A percentile compares a stretch with the other conserved stretches of the same genome.
These are phyloP conservation scores for Pithys albifrons DNA, from an alignment of 2,113 vertebrate genomes.

Conservation along the genomic window DNA sequence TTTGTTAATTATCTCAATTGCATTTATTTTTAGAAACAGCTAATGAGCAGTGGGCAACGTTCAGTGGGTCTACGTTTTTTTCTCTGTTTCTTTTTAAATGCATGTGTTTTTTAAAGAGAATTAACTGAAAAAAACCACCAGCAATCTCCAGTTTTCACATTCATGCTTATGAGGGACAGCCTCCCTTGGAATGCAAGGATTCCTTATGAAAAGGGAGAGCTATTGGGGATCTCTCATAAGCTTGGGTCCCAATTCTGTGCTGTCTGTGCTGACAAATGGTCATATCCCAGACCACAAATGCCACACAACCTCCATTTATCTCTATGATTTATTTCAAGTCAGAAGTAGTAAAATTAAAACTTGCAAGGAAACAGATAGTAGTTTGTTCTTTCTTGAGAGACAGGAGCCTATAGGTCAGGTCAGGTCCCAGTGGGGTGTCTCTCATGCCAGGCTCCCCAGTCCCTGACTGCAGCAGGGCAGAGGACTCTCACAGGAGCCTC, in stretches of 20 bases:
- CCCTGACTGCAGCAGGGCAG: neutral
- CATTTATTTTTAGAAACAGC: neutral
- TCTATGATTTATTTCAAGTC: neutral
- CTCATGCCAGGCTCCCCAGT: neutral
- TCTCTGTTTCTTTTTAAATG: neutral
- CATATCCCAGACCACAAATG: neutral
- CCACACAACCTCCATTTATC: neutral
- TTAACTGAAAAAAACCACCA: neutral
- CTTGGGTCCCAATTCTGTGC: neutral
- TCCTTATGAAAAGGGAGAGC: neutral
- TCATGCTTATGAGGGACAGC: neutral
- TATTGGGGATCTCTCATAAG: neutral
- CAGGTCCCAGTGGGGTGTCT: neutral
- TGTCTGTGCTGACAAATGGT: neutral
- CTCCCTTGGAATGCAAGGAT: fast-evolving
- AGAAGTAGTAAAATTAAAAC: neutral
- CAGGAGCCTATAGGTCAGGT: neutral
- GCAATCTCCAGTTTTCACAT: neutral
- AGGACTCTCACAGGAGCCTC: neutral
- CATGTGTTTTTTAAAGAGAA: neutral
- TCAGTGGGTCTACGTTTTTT: neutral
- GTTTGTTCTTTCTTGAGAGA: neutral
- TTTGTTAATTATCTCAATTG: neutral
- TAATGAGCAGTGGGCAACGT: neutral
- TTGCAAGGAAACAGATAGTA: neutral